Evolutionary conservation across 2,888 invertebrate genomes (phyloP).

Genomic region (Rhagonycha lutea): DNA sequence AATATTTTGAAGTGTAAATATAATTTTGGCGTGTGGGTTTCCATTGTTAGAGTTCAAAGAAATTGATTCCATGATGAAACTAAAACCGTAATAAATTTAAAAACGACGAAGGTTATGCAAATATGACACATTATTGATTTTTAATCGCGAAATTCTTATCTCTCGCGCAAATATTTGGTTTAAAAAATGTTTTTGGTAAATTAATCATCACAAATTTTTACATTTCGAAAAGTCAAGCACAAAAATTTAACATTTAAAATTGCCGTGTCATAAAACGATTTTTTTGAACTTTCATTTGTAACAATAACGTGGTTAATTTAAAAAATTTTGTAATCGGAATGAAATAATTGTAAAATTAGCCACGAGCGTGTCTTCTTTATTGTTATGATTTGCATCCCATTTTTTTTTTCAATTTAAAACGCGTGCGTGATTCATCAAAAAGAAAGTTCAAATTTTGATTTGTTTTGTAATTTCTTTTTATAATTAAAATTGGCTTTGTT

Average conservation of each 20-base stretch:
- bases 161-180: background rate
- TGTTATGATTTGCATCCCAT: constrained; percentile 9
- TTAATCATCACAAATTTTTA: background rate
- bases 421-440: constrained; percentile 16
- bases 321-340: constrained; percentile 9
- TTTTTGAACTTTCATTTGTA: constrained; percentile 16
- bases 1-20: background rate
- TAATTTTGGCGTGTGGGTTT: background rate
- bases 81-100: background rate
- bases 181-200: background rate
- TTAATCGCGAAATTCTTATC: background rate
- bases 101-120: background rate
- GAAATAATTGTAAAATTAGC: background rate
- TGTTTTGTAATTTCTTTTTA: constrained; percentile 12
- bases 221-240: background rate
- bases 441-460: constrained; percentile 16
- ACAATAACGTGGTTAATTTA: constrained; percentile 1
- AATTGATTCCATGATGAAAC: background rate
- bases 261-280: constrained; percentile 14
- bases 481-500: background rate
- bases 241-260: constrained; percentile 17
- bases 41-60: background rate
- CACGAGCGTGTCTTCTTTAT: constrained; percentile 7
- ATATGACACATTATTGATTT: background rate
- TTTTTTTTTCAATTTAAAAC: constrained; percentile 18